These are phyloP conservation scores for Odontesthes bonariensis DNA, from an alignment of 2,113 vertebrate genomes.

Conservation along the genomic window DNA sequence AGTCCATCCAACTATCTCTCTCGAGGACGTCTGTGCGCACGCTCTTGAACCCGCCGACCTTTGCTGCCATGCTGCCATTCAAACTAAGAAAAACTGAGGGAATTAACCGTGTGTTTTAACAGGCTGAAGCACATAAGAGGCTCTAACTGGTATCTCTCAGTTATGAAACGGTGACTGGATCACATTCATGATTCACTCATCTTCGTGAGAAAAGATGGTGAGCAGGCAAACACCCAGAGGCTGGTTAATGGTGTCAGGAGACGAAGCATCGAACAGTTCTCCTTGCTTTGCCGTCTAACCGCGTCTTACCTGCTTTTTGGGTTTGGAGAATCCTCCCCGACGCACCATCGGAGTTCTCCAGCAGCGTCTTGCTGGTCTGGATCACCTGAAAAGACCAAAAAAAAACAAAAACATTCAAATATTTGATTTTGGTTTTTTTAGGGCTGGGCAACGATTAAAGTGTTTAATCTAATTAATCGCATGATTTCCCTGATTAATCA, in stretches of 20 bases:
- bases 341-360: conserved; percentile 89
- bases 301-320: conserved; percentile 87
- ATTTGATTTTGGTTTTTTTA: no score
- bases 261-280: background rate
- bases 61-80: conserved; percentile 38
- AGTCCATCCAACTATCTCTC: background rate
- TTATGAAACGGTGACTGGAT: conserved; percentile 11
- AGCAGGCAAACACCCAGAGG: no score
- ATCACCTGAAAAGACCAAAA: conserved; percentile 89
- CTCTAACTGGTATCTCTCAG: no score
- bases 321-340: conserved; percentile 93
- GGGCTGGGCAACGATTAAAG: no score
- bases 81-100: background rate
- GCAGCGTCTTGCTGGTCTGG: conserved; percentile 89
- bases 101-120: conserved; percentile 18
- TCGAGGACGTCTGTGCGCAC: background rate
- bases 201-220: no score
- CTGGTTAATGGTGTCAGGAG: conserved; percentile 20
- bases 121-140: background rate
- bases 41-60: conserved; percentile 8
- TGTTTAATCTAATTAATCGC: no score
- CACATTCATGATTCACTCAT: conserved; percentile 24
- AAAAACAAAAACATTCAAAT: background rate
- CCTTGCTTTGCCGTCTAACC: background rate
- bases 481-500: no score